A percentile compares a stretch with the other conserved stretches of the same genome.
phyloP scores from a whole-genome alignment of 2,888 invertebrate species.

The Mimachlamys varia region DNA sequence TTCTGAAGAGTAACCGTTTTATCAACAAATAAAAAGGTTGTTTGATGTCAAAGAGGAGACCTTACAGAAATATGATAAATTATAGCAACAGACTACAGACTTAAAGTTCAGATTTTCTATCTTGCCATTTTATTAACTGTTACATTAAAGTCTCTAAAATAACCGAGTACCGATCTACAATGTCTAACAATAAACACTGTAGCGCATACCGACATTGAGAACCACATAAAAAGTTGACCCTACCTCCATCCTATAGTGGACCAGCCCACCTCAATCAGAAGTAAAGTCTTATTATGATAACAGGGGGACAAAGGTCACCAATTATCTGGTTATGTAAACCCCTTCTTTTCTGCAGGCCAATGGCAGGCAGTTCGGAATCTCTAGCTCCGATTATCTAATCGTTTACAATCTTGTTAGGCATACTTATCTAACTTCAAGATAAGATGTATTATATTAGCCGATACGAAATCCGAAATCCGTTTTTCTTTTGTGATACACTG shows the following conservation, averaged over 20 bases:
- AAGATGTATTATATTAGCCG: not conserved
- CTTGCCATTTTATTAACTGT: not conserved
- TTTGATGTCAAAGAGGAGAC: too few species aligned
- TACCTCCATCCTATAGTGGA: not conserved
- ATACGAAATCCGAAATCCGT: not conserved
- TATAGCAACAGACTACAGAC: not conserved
- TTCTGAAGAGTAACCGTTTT: too few species aligned
- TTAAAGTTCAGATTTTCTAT: not conserved
- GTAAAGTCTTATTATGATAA: conserved; percentile 17
- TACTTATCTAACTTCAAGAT: not conserved
- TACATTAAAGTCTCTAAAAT: not conserved
- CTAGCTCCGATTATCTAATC: not conserved
- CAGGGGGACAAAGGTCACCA: conserved; percentile 6
- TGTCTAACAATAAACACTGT: conserved; percentile 18
- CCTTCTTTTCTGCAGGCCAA: not conserved
- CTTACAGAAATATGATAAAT: too few species aligned
- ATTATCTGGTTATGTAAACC: conserved; percentile 28
- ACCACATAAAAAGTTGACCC: not conserved
- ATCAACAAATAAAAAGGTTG: too few species aligned
- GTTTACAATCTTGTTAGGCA: not conserved
- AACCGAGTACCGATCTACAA: not conserved
- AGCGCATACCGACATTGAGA: not conserved
- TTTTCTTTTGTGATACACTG: not conserved
- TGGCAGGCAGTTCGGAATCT: not conserved
- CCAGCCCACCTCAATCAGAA: not conserved